These are phyloP conservation scores for Mesochorus sp. DNA, from an alignment of 2,888 invertebrate genomes.

Conservation along the genomic window DNA sequence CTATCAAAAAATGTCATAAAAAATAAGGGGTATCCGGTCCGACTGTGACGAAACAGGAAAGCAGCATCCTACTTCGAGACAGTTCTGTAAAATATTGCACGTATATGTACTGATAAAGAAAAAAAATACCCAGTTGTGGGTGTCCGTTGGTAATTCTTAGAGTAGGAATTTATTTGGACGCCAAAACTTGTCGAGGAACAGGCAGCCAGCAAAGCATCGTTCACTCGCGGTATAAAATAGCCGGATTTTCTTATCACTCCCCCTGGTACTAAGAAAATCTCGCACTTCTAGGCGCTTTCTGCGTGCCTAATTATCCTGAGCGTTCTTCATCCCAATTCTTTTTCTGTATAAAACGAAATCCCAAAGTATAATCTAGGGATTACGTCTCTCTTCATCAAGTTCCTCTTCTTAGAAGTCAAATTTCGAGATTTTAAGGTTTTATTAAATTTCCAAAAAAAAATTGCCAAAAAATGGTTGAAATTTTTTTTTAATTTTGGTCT, in stretches of 20 bases:
- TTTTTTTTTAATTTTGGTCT: too few relatives aligned
- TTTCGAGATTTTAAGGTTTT: too few relatives aligned
- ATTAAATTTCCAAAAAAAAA: too few relatives aligned
- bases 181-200: conserved; percentile 73
- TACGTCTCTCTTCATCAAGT: conserved; percentile 42
- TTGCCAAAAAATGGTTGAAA: not conserved
- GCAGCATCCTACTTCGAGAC: conserved; percentile 69
- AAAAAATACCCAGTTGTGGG: conserved; percentile 26
- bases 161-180: conserved; percentile 62
- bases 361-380: conserved; percentile 26
- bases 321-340: conserved; percentile 75
- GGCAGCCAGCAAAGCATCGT: conserved; percentile 65
- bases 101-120: not conserved
- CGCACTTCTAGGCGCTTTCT: conserved; percentile 62
- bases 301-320: conserved; percentile 72
- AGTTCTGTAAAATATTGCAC: conserved; percentile 21
- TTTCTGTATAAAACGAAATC: conserved; percentile 62
- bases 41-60: conserved; percentile 80
- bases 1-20: too few relatives aligned
- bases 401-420: conserved; percentile 8
- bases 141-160: conserved; percentile 52
- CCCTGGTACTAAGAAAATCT: conserved; percentile 18
- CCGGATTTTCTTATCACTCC: conserved; percentile 23
- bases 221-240: not conserved
- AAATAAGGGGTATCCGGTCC: conserved; percentile 78